phyloP scores from a whole-genome alignment of 2,113 vertebrate species.

The Osmerus eperlanus region DNA sequence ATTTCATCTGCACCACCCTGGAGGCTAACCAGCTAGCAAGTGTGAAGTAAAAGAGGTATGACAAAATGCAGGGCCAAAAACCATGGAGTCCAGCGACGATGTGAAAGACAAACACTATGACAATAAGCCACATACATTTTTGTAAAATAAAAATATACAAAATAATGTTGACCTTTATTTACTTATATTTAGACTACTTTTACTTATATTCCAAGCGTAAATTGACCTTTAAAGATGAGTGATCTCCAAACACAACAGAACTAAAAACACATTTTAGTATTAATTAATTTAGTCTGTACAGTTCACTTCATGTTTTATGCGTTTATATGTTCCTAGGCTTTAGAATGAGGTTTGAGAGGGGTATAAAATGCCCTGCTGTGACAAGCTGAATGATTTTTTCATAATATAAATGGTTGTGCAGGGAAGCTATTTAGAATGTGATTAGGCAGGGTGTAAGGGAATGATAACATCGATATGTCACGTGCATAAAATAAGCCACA shows the following conservation, averaged over 20 bases:
- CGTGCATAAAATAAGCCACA: background rate
- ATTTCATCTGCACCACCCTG: background rate
- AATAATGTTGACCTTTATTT: too few relatives aligned
- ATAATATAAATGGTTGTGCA: background rate
- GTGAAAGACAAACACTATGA: too few relatives aligned
- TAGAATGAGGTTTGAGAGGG: background rate
- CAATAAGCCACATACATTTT: too few relatives aligned
- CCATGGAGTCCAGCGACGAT: background rate
- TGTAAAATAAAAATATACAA: too few relatives aligned
- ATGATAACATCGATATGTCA: background rate
- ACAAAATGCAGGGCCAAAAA: too few relatives aligned
- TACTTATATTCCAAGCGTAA: background rate
- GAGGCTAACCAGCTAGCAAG: background rate
- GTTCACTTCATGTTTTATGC: too few relatives aligned
- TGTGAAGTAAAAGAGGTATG: background rate
- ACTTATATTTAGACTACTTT: too few relatives aligned
- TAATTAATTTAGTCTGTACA: too few relatives aligned
- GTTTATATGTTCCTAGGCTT: too few relatives aligned
- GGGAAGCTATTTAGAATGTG: background rate
- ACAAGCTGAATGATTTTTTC: background rate
- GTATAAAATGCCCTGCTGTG: background rate
- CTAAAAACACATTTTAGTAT: too few relatives aligned
- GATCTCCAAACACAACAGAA: too few relatives aligned
- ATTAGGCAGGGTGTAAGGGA: background rate
- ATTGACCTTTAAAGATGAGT: background rate